Evolutionary conservation across 2,113 vertebrate genomes (phyloP).

Genomic region (Alethe castanea): DNA sequence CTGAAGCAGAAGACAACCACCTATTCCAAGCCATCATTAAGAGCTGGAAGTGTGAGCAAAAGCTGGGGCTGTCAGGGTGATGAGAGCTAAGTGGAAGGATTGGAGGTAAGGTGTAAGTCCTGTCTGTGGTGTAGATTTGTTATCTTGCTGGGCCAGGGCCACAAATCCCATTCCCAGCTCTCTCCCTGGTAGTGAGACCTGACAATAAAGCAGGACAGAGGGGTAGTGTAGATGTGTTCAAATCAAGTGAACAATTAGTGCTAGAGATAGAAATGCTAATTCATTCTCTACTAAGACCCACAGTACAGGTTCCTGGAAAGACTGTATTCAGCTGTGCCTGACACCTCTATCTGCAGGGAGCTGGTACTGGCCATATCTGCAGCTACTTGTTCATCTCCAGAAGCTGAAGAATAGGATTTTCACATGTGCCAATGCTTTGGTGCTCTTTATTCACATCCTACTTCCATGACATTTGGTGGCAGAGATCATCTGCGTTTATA

Average conservation of each 20-base stretch:
- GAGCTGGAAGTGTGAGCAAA: not conserved
- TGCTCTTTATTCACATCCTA: not conserved
- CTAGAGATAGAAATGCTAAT: not conserved
- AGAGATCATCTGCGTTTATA: not conserved
- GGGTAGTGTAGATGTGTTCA: not conserved
- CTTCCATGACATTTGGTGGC: not conserved
- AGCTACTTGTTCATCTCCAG: not conserved
- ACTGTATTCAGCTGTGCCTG: not conserved
- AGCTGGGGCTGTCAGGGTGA: not conserved
- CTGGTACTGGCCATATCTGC: not conserved
- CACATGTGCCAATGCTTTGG: rapidly evolving
- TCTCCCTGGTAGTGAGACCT: not conserved
- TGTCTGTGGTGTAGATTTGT: not conserved
- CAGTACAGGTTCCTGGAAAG: not conserved
- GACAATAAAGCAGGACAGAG: not conserved
- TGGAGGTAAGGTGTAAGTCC: not conserved
- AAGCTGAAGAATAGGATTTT: not conserved
- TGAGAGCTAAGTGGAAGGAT: not conserved
- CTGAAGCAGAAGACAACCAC: not conserved
- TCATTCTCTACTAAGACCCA: not conserved
- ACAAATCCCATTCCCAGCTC: not conserved
- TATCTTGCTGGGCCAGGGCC: not conserved
- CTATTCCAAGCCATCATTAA: not conserved
- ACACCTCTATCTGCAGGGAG: not conserved
- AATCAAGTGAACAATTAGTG: not conserved